Conservation (phyloP, 2,888 invertebrate genomes). For the Pyrrhosoma nymphula region DNA sequence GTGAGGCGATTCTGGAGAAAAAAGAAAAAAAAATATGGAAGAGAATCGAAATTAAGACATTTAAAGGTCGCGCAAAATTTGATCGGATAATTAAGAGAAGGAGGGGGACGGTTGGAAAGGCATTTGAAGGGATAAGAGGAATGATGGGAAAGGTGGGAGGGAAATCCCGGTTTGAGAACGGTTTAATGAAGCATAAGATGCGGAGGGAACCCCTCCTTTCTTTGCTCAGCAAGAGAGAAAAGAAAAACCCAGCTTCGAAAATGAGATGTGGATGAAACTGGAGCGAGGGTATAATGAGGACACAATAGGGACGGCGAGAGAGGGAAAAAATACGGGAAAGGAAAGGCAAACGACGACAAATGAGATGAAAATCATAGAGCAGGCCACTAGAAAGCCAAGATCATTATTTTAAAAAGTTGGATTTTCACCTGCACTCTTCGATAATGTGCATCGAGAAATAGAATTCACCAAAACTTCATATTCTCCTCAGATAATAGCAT, state of each 20-base stretch:
- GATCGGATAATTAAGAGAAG: conserved; percentile 42
- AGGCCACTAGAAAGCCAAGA: neutral
- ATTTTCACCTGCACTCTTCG: neutral
- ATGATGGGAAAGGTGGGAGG: neutral
- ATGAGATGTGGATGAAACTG: conserved; percentile 12
- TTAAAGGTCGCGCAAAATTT: conserved; percentile 47
- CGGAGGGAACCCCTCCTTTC: neutral
- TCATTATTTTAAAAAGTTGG: neutral
- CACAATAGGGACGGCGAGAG: neutral
- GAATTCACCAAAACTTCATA: too few species aligned
- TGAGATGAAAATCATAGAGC: neutral
- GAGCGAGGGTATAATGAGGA: neutral
- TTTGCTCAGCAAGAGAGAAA: neutral
- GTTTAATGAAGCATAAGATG: conserved; percentile 49
- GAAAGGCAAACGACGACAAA: neutral
- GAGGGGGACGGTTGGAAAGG: neutral
- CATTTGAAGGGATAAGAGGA: conserved; percentile 29
- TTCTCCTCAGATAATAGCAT: too few species aligned
- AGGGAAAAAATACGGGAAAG: neutral
- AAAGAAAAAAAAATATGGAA: neutral
- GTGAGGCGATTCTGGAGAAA: neutral
- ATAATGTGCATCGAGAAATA: too few species aligned
- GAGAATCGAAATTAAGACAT: conserved; percentile 9
- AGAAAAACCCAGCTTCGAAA: neutral
- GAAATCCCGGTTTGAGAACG: neutral